Evolutionary conservation across 1,140 invertebrate species (phyloP).

Genomic region (Papilio polytes): DNA sequence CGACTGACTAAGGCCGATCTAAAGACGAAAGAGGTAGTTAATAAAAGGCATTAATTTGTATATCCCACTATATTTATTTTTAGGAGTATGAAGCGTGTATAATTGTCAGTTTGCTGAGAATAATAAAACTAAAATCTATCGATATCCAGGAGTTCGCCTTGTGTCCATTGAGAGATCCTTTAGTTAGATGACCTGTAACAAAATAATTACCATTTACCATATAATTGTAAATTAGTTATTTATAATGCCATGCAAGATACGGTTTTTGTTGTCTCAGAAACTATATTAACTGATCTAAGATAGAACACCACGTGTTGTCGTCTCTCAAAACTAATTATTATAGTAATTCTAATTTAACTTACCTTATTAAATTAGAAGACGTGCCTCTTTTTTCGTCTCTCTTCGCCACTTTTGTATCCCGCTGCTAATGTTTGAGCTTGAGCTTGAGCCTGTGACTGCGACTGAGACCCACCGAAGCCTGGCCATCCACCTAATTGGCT

Average conservation of each 20-base stretch:
- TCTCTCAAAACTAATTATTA: neutral
- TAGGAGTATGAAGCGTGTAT: constrained; percentile 56
- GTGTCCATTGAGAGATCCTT: constrained; percentile 52
- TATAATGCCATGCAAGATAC: neutral
- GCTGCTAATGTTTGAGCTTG: constrained; percentile 17
- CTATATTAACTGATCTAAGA: neutral
- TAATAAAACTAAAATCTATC: constrained; percentile 45
- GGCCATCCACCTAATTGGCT: constrained; percentile 10
- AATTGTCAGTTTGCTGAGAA: constrained; percentile 60
- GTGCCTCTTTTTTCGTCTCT: constrained; percentile 16
- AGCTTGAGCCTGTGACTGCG: constrained; percentile 12
- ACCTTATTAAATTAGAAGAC: constrained; percentile 7
- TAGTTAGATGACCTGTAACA: constrained; percentile 45
- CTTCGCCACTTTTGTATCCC: constrained; percentile 16
- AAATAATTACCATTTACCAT: too few species aligned
- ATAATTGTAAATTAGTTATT: neutral
- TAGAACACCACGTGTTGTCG: neutral
- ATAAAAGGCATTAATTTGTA: constrained; percentile 39
- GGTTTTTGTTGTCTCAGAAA: neutral
- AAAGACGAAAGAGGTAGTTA: neutral
- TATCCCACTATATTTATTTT: constrained; percentile 66
- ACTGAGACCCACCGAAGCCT: neutral
- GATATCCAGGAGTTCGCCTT: constrained; percentile 46
- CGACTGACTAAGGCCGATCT: neutral
- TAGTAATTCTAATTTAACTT: neutral